Base-by-base conservation (phyloP, 2,113 vertebrate species). In the Opisthocomus hoazin region DNA sequence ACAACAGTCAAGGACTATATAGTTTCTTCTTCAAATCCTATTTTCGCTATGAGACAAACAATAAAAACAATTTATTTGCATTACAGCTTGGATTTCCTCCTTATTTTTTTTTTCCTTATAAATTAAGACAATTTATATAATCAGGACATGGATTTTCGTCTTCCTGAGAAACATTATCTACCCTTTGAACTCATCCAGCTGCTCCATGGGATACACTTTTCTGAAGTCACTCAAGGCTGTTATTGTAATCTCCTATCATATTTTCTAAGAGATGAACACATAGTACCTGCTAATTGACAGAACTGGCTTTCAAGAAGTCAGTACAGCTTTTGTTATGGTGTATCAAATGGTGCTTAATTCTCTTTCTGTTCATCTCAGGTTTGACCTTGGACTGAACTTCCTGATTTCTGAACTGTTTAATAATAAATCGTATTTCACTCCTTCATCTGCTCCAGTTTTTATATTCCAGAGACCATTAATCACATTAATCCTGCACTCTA, bases 381-480 rank as follows among this genome's bases (percentile, higher is more conserved):
- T 60, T 15, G 76, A 92, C 91, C 77, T 89, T 81, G 77, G 36
- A 37, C 24, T 94, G 80, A 94, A 87, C 77, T 90, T 95, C 37
- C 53, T 64, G 56, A 37, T 89, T 84, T 91, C 48, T 81, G 71
- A 83, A 23, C 48, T 80, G 10, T 68, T 92, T 71, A 78, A 74
- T 11, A 8, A 78, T 48, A 80, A 68, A 5, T 5, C 0, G 0
- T 39, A 77, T 84, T 92, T 92, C 51, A 64, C 43, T 64, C 27
- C 43, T 89, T 71, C 91, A 43, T 75, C 56, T 87, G 39, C 36
- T 74, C 23, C 51, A 71, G 37, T 87, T 90, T 87, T 83, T 56
- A 22, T 76, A 36, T 57, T 85, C 45, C 77, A 83, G 57, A 84
- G 41, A 73, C 20, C 60, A 75, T 75, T 84, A 91, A 68, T 78